Evolutionary conservation across 2,113 vertebrate genomes (phyloP), one percentile per base, ranked within the genome.

Genomic region (Hemicordylus capensis): DNA sequence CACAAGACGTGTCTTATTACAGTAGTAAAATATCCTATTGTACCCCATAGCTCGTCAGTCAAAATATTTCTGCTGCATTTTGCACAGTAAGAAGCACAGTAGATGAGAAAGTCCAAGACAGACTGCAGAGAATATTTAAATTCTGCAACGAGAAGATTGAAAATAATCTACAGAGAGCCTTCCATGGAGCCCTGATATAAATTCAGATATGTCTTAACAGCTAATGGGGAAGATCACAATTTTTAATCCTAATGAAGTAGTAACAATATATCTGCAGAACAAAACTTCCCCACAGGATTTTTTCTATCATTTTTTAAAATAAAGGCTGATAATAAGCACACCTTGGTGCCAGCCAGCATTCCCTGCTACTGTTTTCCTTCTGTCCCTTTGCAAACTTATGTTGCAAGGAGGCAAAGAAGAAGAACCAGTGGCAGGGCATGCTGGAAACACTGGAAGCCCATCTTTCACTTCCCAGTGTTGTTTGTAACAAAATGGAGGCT

Each of bases 131-230:
- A 66, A 92, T 69, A 79, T 34, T n/a, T n/a, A 8, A 61, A 8
- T 51, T 2, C 44, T 64, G 74, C 2, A 2, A 81, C 1, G 17
- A 7, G 51, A 81, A 19, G 75, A 77, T 72, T 44, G 80, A 66
- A 1, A 69, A 84, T 90, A 56, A 64, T 1, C 6, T 76, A 20
- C 19, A 72, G 77, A 86, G 88, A 85, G 81, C 10, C 12, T 31
- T 66, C 67, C n/a, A n/a, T n/a, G 48, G 3, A 4, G 42, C 75
- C 20, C 1, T 63, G 1, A 48, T 74, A 69, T 7, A 24, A 88
- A 78, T 4, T 82, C 77, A 78, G 56, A 0, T 2, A 12, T 51
- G 59, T 48, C 1, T 64, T 80, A 34, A 81, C 26, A 90, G 51
- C 39, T 66, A 80, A 82, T 73, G 34, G 3, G 4, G 48, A 2